phyloP scores from a whole-genome alignment of 2,888 invertebrate species.

The Invenusta paracnida region DNA sequence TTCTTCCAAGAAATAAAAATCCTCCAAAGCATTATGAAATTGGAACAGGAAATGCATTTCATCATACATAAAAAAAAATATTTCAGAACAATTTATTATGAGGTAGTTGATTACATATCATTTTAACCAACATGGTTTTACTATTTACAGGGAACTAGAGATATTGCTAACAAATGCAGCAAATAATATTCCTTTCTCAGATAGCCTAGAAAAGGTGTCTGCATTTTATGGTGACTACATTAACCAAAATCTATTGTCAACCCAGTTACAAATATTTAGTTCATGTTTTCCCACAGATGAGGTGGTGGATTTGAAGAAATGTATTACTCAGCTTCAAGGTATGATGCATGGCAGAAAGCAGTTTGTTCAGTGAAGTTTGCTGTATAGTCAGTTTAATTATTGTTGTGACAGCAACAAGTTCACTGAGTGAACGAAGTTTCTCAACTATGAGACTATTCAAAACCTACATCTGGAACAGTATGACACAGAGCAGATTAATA shows the following conservation, averaged over 20 bases:
- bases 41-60: neutral
- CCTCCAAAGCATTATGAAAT: conserved; percentile 11
- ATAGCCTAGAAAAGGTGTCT: conserved; percentile 29
- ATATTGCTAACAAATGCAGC: conserved; percentile 29
- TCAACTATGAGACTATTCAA: neutral
- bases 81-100: conserved; percentile 23
- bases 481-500: neutral
- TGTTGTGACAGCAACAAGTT: neutral
- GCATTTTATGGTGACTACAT: conserved; percentile 14
- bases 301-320: conserved; percentile 18
- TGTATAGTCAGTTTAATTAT: conserved; percentile 26
- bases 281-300: conserved; percentile 29
- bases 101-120: conserved; percentile 9
- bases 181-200: conserved; percentile 21
- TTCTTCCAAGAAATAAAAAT: conserved; percentile 18
- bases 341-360: conserved; percentile 9
- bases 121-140: conserved; percentile 6
- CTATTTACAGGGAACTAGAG: conserved; percentile 13
- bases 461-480: neutral
- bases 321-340: conserved; percentile 17
- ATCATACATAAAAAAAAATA: conserved; percentile 1
- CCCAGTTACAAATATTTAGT: conserved; percentile 13
- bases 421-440: too few relatives aligned
- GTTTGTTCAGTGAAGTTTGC: conserved; percentile 27
- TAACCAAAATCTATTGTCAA: conserved; percentile 23